These are phyloP conservation scores for Drosophila emarginata DNA, from an alignment of 2,888 invertebrate species.

Conservation along the genomic window DNA sequence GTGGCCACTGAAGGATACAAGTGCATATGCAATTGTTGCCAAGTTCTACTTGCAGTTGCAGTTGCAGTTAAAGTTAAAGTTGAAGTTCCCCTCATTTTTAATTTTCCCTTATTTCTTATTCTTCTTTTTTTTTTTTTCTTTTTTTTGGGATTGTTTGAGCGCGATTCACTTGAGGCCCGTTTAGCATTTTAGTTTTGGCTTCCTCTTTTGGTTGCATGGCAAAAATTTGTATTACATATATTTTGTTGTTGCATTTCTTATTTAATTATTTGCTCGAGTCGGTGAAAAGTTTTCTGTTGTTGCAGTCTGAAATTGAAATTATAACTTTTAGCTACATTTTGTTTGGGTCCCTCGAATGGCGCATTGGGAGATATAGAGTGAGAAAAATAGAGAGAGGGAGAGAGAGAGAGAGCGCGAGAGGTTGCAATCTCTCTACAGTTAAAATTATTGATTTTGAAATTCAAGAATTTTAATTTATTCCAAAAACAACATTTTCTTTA, in stretches of 20 bases:
- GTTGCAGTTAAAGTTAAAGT: conserved; percentile 20
- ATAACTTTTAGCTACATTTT: conserved; percentile 54
- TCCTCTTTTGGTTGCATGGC: conserved; percentile 17
- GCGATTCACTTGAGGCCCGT: conserved; percentile 66
- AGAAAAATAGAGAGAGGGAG: not conserved
- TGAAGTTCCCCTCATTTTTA: conserved; percentile 35
- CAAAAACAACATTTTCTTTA: too few species aligned
- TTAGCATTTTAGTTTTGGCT: conserved; percentile 63
- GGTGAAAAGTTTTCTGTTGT: conserved; percentile 51
- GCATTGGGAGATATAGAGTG: not conserved
- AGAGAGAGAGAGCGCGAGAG: too few species aligned
- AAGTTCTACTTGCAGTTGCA: conserved; percentile 49
- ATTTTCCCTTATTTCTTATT: conserved; percentile 20
- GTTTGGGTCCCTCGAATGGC: conserved; percentile 7
- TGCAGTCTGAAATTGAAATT: conserved; percentile 58
- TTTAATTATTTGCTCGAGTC: conserved; percentile 62
- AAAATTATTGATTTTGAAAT: not conserved
- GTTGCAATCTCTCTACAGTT: too few species aligned
- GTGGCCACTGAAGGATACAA: conserved; percentile 58
- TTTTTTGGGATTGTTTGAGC: conserved; percentile 47
- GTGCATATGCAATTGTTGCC: conserved; percentile 71
- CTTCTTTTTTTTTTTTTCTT: not conserved
- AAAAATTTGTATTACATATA: conserved; percentile 7
- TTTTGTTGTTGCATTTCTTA: conserved; percentile 32
- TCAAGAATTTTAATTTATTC: too few species aligned